Evolutionary conservation across 2,113 vertebrate species (phyloP).

Genomic region (Bubo scandiacus): DNA sequence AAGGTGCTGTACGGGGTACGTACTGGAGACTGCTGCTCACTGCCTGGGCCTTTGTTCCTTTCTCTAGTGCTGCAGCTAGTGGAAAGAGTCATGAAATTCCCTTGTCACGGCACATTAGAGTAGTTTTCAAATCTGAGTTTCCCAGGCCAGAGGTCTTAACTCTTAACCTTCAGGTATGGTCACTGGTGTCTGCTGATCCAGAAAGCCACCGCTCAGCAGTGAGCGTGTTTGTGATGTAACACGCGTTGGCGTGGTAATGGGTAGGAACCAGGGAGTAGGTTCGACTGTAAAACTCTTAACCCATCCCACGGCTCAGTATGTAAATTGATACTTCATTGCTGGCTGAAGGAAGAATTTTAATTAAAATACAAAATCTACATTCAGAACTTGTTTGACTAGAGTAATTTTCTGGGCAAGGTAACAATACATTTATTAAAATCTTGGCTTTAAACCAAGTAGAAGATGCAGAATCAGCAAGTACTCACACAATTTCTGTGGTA

Average conservation of each 20-base stretch:
- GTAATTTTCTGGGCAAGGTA: constrained; percentile 67
- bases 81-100: background rate
- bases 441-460: constrained; percentile 23
- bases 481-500: background rate
- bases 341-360: constrained; percentile 47
- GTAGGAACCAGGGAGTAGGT: background rate
- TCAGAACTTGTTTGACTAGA: constrained; percentile 62
- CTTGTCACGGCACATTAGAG: background rate
- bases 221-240: background rate
- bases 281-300: background rate
- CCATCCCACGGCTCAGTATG: background rate
- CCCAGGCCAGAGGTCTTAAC: background rate
- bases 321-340: constrained; percentile 31
- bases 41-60: background rate
- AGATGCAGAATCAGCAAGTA: constrained; percentile 56
- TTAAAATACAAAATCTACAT: constrained; percentile 63
- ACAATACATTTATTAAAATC: constrained; percentile 55
- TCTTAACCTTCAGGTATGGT: background rate
- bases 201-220: background rate
- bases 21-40: background rate
- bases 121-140: background rate
- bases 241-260: background rate
- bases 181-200: background rate
- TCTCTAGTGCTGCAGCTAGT: background rate
- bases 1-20: constrained; percentile 79